These are phyloP conservation scores for Agrypnus murinus DNA, from an alignment of 2,888 invertebrate species.

Conservation along the genomic window DNA sequence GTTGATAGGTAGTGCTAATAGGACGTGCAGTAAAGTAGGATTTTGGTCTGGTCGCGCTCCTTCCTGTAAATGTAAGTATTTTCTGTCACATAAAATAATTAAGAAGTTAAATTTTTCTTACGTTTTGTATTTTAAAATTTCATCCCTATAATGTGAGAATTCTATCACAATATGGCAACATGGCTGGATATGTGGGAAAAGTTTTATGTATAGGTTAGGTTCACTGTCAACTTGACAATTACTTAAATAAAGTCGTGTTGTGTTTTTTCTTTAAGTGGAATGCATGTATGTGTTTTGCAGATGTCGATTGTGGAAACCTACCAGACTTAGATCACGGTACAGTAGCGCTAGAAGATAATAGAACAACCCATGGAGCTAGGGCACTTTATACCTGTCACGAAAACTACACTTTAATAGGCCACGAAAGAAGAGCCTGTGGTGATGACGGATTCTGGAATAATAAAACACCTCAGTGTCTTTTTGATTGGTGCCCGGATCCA, in stretches of 20 bases:
- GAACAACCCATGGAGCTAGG: constrained; percentile 86
- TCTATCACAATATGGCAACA: no score
- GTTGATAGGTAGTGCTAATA: constrained; percentile 80
- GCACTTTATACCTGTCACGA: constrained; percentile 86
- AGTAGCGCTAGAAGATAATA: constrained; percentile 78
- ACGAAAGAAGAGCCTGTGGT: constrained; percentile 81
- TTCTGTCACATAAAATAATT: no score
- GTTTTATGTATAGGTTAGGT: no score
- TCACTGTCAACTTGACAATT: no score
- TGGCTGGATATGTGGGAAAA: no score
- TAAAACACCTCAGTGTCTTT: constrained; percentile 85
- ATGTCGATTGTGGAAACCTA: constrained; percentile 86
- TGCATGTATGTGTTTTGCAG: no score
- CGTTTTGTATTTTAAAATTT: no score
- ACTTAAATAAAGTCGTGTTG: no score
- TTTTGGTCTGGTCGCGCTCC: constrained; percentile 90
- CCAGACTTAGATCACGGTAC: constrained; percentile 83
- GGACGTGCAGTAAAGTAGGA: constrained; percentile 83
- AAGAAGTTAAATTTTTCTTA: no score
- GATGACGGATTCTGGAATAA: constrained; percentile 86
- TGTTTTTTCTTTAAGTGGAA: no score
- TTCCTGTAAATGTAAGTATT: constrained; percentile 90
- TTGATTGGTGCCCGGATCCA: constrained; percentile 92
- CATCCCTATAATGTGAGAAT: no score
- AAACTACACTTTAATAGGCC: constrained; percentile 90